Base-by-base conservation (phyloP, 2,888 invertebrate genomes). In the Cerceris ruficornis region DNA sequence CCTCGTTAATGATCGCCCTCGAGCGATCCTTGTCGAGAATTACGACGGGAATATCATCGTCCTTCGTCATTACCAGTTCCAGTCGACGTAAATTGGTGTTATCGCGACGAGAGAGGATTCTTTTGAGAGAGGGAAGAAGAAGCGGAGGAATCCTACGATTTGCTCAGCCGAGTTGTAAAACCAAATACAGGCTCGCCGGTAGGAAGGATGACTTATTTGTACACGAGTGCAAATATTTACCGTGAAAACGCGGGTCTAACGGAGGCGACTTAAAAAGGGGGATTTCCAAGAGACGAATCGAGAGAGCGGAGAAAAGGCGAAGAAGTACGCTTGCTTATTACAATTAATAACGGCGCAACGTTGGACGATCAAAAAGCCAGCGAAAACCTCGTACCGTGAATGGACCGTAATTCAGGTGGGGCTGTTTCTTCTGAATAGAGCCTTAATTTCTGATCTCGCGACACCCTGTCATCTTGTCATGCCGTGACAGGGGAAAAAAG, bases 371-470 rank as follows among this genome's bases (percentile, higher is more conserved):
- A 75, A 81, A 83, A 85, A 83, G 79, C 81, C 67, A 75, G 84
- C 75, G 28, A 28, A 1, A 83, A 86, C 87, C 87, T 85, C 84
- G 86, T 84, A 74, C 62, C 75, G 68, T 91, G 91, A 92, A 91
- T 92, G 87, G 88, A 76, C 77, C 88, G 90, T 92, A 91, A 92
- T 91, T 91, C 88, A 88, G 88, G 88, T 87, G 83, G 83, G 74
- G 59, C 66, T 67, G 78, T 88, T 88, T 88, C 85, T 87, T 86
- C 76, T 91, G 89, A 91, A 91, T 91, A 89, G 91, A 80, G 86
- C 88, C 28, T 89, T 91, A 88, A 91, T 91, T 88, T 77, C 72
- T 76, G 68, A 68, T 73, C 84, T 39, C 61, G 72, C 58, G 86
- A 83, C 86, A 75, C 81, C 70, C 82, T 75, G 78, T 82, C 78